phyloP scores from a whole-genome alignment of 2,113 vertebrate species.

The Salminus brasiliensis region DNA sequence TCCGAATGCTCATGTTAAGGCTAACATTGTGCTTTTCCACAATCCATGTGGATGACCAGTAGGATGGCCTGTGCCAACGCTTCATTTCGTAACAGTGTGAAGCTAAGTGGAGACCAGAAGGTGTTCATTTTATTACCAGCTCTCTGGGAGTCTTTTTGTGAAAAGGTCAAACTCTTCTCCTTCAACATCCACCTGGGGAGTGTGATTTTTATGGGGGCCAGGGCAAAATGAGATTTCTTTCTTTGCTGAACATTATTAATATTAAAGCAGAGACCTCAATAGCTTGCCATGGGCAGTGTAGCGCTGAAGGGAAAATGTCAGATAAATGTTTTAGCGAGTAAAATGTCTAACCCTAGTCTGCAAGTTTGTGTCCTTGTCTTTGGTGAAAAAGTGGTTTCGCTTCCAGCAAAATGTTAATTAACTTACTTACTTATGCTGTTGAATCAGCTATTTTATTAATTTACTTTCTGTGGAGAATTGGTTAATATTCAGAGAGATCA shows the following conservation, averaged over 20 bases:
- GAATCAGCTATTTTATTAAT: no score
- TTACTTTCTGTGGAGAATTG: no score
- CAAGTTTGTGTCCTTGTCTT: not conserved
- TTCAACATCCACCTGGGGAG: slow-evolving; percentile 28
- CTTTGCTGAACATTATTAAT: slow-evolving; percentile 41
- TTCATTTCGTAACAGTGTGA: not conserved
- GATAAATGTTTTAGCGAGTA: slow-evolving; percentile 27
- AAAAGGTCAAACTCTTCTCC: slow-evolving; percentile 46
- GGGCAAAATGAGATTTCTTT: slow-evolving; percentile 45
- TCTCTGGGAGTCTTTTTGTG: slow-evolving; percentile 9
- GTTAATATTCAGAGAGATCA: not conserved
- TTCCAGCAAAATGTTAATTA: not conserved
- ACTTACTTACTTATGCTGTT: not conserved
- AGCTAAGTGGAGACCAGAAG: slow-evolving; percentile 17
- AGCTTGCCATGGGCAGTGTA: slow-evolving; percentile 12
- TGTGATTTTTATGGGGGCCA: slow-evolving; percentile 15
- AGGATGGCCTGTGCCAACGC: not conserved
- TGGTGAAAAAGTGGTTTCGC: not conserved
- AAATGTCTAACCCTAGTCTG: not conserved
- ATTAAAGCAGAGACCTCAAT: slow-evolving; percentile 26
- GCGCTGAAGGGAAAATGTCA: slow-evolving; percentile 24
- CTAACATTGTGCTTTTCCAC: slow-evolving; percentile 12
- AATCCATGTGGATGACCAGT: not conserved
- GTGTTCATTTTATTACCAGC: slow-evolving; percentile 38
- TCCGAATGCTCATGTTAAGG: not conserved